phyloP scores from a whole-genome alignment of 2,888 invertebrate species.

The Caenorhabditis parvicauda region DNA sequence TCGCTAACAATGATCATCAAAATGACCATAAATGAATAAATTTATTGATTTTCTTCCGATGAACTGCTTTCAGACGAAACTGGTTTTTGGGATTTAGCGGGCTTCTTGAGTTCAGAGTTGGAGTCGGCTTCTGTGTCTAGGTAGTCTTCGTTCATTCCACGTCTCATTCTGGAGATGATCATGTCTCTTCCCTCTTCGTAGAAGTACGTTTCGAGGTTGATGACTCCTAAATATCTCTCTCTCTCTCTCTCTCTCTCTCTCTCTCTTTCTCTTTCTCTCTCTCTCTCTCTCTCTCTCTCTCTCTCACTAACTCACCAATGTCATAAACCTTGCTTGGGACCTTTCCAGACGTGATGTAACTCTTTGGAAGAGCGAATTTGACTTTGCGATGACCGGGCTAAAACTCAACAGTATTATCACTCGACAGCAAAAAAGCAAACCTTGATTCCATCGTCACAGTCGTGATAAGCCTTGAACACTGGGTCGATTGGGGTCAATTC shows the following conservation, averaged over 20 bases:
- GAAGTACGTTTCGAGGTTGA: slow-evolving; percentile 35
- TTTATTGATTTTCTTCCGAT: too few species aligned
- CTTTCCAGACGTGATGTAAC: slow-evolving; percentile 44
- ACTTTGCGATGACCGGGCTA: slow-evolving; percentile 43
- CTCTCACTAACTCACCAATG: slow-evolving; percentile 22
- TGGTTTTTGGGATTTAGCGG: too few species aligned
- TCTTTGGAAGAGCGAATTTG: slow-evolving; percentile 40
- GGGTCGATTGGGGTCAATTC: slow-evolving; percentile 48
- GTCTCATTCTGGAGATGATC: slow-evolving; percentile 23
- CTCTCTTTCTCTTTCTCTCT: not conserved
- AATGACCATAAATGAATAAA: too few species aligned
- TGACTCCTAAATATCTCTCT: slow-evolving; percentile 20
- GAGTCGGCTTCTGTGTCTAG: slow-evolving; percentile 25
- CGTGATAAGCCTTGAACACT: slow-evolving; percentile 50
- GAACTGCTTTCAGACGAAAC: too few species aligned
- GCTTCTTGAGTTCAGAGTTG: too few species aligned
- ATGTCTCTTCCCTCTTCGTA: slow-evolving; percentile 32
- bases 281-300: not conserved
- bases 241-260: not conserved
- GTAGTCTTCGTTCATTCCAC: slow-evolving; percentile 35
- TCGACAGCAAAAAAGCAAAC: slow-evolving; percentile 8
- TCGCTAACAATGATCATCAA: too few species aligned
- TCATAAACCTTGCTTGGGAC: slow-evolving; percentile 43
- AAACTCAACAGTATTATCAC: slow-evolving; percentile 2
- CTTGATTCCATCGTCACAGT: slow-evolving; percentile 46